Conservation (phyloP, 2,797 vertebrate genomes). For the Mormyrus hasselquistii region DNA sequence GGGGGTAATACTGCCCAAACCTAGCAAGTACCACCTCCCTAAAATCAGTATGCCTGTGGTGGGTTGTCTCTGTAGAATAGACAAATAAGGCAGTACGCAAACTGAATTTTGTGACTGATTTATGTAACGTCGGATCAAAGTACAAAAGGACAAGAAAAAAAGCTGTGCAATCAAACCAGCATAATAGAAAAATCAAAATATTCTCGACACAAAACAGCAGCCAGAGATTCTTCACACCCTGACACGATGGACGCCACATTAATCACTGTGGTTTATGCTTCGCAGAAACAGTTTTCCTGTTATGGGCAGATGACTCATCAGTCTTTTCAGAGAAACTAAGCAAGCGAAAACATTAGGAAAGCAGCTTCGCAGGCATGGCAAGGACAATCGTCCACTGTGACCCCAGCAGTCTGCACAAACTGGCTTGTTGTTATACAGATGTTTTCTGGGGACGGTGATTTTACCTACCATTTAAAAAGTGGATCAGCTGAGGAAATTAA, state of each 20-base stretch:
- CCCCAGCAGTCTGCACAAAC: not conserved
- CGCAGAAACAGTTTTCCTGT: not conserved
- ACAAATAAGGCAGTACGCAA: not conserved
- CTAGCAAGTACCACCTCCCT: not conserved
- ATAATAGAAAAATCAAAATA: not conserved
- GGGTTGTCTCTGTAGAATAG: not conserved
- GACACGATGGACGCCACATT: not conserved
- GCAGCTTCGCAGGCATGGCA: not conserved
- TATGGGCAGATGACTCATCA: not conserved
- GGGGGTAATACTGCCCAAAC: not conserved
- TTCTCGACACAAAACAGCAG: not conserved
- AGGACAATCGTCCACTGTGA: not conserved
- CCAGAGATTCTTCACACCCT: not conserved
- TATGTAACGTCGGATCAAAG: not conserved
- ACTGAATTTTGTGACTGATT: not conserved
- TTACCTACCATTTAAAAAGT: not conserved
- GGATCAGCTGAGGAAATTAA: not conserved
- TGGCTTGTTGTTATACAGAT: not conserved
- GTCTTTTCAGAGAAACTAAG: not conserved
- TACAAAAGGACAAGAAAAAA: not conserved
- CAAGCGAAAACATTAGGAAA: not conserved
- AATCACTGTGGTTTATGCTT: not conserved
- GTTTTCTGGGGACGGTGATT: not conserved
- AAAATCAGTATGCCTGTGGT: not conserved
- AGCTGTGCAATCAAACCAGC: not conserved